These are phyloP conservation scores for Etheostoma nigrum DNA, from an alignment of 2,797 vertebrate species.

Conservation along the genomic window DNA sequence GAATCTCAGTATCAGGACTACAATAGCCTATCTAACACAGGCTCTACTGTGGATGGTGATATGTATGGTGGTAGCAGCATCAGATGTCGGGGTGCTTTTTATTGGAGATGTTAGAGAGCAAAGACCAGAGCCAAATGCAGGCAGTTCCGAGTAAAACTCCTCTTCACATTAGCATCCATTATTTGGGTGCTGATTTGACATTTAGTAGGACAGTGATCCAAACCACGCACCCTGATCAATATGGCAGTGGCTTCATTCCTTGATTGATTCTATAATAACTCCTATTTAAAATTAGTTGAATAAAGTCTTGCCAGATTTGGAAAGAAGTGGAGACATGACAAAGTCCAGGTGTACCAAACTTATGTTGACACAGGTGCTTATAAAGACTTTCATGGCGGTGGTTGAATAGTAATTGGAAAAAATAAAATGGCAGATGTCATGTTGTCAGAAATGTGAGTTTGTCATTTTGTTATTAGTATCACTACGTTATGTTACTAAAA, in stretches of 20 bases:
- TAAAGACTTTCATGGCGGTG: background rate
- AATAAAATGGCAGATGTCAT: background rate
- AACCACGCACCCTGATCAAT: constrained; percentile 3
- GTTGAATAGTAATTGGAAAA: background rate
- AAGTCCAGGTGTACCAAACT: background rate
- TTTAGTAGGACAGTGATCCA: background rate
- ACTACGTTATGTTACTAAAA: background rate
- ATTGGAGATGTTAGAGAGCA: background rate
- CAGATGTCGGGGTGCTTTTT: background rate
- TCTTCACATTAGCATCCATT: background rate
- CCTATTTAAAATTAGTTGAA: background rate
- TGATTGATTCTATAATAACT: background rate
- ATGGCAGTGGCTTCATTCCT: background rate
- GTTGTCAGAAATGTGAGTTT: background rate
- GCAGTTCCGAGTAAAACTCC: background rate
- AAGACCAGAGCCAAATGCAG: background rate
- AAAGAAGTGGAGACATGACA: background rate
- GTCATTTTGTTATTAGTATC: background rate
- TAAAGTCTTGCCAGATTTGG: background rate
- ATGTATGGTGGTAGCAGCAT: background rate
- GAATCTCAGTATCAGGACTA: background rate
- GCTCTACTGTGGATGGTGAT: background rate
- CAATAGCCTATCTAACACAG: constrained; percentile 8
- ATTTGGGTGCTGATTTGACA: constrained; percentile 18
- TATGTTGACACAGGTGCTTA: background rate